These are phyloP conservation scores for Ctenochaetus hawaiiensis DNA, from an alignment of 2,797 vertebrate genomes.

Conservation along the genomic window DNA sequence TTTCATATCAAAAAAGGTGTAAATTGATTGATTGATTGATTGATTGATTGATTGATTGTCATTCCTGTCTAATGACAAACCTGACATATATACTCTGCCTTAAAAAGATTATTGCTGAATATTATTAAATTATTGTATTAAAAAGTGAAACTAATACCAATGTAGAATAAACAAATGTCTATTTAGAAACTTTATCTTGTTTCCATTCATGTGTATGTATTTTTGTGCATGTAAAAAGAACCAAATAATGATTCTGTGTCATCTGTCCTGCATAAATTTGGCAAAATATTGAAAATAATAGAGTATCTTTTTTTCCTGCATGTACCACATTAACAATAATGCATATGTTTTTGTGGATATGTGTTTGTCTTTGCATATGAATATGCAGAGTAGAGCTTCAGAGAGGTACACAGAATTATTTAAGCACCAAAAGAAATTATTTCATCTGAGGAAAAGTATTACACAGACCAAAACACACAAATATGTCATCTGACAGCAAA, in stretches of 20 bases:
- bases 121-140: constrained; percentile 14
- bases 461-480: constrained; percentile 41
- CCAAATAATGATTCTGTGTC: constrained; percentile 30
- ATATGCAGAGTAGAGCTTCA: constrained; percentile 28
- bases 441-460: constrained; percentile 50
- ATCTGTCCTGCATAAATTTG: constrained; percentile 17
- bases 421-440: constrained; percentile 53
- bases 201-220: constrained; percentile 2
- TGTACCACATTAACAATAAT: constrained; percentile 17
- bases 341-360: constrained; percentile 11
- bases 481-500: constrained; percentile 38
- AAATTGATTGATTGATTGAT: not conserved
- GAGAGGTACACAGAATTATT: constrained; percentile 28
- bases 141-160: constrained; percentile 42
- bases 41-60: not conserved
- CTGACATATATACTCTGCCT: not conserved
- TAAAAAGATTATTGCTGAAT: constrained; percentile 8
- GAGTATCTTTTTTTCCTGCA: not conserved
- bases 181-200: constrained; percentile 21
- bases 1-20: constrained; percentile 8
- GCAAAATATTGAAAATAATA: constrained; percentile 29
- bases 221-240: constrained; percentile 29
- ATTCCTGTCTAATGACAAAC: not conserved
- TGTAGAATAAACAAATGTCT: constrained; percentile 9
- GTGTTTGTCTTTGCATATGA: constrained; percentile 9